These are phyloP conservation scores for Asarcornis scutulata DNA, from an alignment of 2,113 vertebrate genomes.

Conservation along the genomic window DNA sequence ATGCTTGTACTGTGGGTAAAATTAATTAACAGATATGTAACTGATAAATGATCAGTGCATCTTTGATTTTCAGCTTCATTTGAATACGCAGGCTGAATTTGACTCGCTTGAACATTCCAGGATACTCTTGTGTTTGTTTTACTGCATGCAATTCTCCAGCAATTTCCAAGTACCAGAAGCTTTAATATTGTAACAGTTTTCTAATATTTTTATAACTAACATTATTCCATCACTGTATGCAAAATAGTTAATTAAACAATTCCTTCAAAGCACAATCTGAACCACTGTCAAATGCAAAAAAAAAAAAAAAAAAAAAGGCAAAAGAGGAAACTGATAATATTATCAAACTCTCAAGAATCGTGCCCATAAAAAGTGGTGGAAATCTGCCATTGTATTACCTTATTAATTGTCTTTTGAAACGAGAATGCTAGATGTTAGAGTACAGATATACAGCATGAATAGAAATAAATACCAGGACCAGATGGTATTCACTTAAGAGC, in stretches of 20 bases:
- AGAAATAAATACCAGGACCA: background rate
- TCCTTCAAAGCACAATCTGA: background rate
- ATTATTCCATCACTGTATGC: background rate
- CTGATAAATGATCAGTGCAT: background rate
- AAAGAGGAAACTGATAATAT: background rate
- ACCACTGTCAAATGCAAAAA: background rate
- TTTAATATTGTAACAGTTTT: background rate
- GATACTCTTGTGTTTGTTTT: background rate
- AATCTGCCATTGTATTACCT: background rate
- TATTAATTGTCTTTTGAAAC: background rate
- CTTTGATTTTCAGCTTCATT: background rate
- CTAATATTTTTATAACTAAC: background rate
- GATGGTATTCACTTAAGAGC: background rate
- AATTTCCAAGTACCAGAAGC: background rate
- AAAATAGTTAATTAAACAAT: background rate
- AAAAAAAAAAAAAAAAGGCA: background rate
- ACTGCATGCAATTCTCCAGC: background rate
- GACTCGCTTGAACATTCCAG: background rate
- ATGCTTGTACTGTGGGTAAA: background rate
- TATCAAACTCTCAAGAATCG: background rate
- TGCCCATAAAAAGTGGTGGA: background rate
- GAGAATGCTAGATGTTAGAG: background rate
- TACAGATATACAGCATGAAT: background rate
- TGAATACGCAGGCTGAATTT: background rate
- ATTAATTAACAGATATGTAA: background rate